Evolutionary conservation across 2,113 vertebrate species (phyloP).

Genomic region (Helogale parvula): DNA sequence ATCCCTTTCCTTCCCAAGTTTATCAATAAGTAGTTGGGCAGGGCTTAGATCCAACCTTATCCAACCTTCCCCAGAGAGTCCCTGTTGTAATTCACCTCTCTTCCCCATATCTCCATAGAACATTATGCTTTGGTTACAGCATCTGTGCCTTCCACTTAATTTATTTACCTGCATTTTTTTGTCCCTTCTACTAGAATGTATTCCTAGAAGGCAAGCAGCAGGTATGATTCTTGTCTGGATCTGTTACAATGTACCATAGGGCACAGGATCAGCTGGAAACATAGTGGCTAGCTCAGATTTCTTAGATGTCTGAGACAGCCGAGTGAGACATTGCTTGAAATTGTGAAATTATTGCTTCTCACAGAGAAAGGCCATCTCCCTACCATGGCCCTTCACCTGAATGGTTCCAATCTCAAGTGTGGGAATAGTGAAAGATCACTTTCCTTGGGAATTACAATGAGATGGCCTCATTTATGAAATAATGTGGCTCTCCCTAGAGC

Average conservation of each 20-base stretch:
- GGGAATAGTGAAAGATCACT: neutral
- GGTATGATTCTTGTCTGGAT: conserved; percentile 6
- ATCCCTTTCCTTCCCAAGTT: neutral
- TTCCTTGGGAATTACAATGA: conserved; percentile 20
- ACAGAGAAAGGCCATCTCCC: neutral
- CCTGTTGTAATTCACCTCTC: neutral
- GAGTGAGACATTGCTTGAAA: conserved; percentile 13
- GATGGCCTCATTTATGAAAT: neutral
- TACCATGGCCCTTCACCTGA: neutral
- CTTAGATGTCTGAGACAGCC: neutral
- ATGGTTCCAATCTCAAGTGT: neutral
- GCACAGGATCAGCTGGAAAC: neutral
- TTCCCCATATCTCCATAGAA: neutral
- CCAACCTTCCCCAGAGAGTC: neutral
- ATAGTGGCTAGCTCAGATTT: neutral
- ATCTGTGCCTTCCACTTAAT: neutral
- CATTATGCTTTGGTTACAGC: neutral
- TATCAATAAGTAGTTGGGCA: neutral
- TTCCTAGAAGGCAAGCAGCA: neutral
- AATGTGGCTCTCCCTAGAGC: neutral
- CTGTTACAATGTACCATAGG: neutral
- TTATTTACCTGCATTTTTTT: neutral
- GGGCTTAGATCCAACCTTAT: neutral
- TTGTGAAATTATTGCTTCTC: conserved; percentile 17
- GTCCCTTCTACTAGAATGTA: neutral